phyloP scores from a whole-genome alignment of 2,888 invertebrate genomes.

The Blomia tropicalis region DNA sequence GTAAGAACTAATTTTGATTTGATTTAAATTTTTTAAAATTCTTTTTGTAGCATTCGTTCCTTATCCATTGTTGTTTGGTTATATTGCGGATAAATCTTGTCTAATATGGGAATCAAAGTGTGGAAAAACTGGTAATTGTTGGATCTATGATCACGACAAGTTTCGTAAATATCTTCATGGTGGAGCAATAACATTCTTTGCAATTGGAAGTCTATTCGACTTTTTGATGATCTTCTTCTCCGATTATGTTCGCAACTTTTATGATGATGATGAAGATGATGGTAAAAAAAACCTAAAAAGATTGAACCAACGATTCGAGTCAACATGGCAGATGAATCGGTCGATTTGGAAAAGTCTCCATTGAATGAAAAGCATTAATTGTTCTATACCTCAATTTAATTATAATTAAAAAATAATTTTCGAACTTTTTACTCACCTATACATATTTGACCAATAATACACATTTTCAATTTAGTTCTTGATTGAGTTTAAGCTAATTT shows the following conservation, averaged over 20 bases:
- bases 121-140: slow-evolving; percentile 30
- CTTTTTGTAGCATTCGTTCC: slow-evolving; percentile 30
- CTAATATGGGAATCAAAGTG: slow-evolving; percentile 30
- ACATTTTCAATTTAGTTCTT: no score
- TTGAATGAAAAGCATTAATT: no score
- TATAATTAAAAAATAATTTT: no score
- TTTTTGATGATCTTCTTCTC: slow-evolving; percentile 26
- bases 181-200: slow-evolving; percentile 26
- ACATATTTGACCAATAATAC: no score
- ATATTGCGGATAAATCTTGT: slow-evolving; percentile 29
- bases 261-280: slow-evolving; percentile 27
- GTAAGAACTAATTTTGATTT: slow-evolving; percentile 19
- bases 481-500: no score
- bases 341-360: no score
- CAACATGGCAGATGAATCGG: no score
- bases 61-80: slow-evolving; percentile 30
- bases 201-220: slow-evolving; percentile 26
- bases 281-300: no score
- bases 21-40: neutral
- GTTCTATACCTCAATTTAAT: no score
- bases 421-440: no score
- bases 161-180: slow-evolving; percentile 29
- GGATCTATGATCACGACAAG: slow-evolving; percentile 30
- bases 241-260: slow-evolving; percentile 26
- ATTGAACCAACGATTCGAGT: no score